These are phyloP conservation scores for Castor canadensis DNA, from an alignment of 2,113 vertebrate genomes.

Conservation along the genomic window DNA sequence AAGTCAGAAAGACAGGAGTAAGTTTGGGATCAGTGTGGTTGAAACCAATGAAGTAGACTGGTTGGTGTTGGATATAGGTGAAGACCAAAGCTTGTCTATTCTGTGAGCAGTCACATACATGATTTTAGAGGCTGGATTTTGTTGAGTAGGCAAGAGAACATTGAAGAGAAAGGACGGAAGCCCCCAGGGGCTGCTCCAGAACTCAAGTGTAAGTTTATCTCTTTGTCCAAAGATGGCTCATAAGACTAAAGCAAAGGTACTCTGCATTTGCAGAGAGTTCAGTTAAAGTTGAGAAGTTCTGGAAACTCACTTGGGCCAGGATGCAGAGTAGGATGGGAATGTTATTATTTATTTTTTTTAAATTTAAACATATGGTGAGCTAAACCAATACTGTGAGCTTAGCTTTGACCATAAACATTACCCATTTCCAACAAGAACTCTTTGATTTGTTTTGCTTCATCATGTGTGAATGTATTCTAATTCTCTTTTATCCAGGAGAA, in stretches of 20 bases:
- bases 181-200: rapidly evolving
- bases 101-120: rapidly evolving
- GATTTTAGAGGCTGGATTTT: background rate
- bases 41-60: background rate
- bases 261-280: background rate
- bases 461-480: conserved; percentile 50
- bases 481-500: conserved; percentile 68
- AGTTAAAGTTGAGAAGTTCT: background rate
- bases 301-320: background rate
- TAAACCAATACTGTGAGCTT: background rate
- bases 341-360: background rate
- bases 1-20: background rate
- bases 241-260: background rate
- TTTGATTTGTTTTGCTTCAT: conserved; percentile 31
- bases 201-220: background rate
- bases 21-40: background rate
- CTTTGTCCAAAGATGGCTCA: background rate
- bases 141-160: background rate
- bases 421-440: conserved; percentile 44
- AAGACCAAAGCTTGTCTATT: rapidly evolving
- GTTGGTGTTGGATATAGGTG: too few species aligned
- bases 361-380: background rate
- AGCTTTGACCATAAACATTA: background rate
- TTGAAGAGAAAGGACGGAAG: too few species aligned
- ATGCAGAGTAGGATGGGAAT: background rate